phyloP scores from a whole-genome alignment of 2,797 vertebrate genomes.

The Protosalanx chinensis region DNA sequence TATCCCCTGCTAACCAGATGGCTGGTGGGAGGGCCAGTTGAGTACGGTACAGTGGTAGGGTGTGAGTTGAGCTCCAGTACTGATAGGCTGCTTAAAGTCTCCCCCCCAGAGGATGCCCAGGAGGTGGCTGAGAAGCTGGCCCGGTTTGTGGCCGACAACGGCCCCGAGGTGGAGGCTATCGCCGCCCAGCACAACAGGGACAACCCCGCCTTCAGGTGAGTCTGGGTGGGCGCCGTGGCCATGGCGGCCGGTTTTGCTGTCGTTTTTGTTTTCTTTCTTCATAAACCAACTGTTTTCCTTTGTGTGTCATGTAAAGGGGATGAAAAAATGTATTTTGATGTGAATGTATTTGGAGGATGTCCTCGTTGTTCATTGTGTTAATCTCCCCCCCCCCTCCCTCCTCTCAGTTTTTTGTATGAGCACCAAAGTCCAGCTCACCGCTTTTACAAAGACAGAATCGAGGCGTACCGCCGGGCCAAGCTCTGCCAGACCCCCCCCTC shows the following conservation, averaged over 20 bases:
- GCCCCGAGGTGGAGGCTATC: conserved; percentile 90
- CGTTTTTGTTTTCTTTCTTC: too few species aligned
- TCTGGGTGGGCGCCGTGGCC: not conserved
- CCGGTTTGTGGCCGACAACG: conserved; percentile 89
- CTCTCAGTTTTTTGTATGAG: conserved; percentile 87
- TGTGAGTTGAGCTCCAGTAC: conserved; percentile 92
- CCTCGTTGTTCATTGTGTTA: not conserved
- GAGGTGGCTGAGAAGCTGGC: conserved; percentile 90
- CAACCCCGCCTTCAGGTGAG: conserved; percentile 87
- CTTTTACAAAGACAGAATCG: conserved; percentile 86
- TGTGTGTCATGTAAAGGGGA: not conserved
- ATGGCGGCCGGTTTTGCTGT: too few species aligned
- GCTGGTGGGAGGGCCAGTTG: conserved; percentile 83
- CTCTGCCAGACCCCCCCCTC: conserved; percentile 39
- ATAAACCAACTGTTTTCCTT: not conserved
- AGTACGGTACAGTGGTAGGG: conserved; percentile 80
- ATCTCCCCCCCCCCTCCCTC: not conserved
- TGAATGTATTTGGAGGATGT: not conserved
- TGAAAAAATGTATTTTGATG: not conserved
- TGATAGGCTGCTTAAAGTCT: conserved; percentile 99
- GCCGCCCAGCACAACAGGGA: conserved; percentile 86
- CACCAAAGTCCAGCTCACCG: conserved; percentile 81
- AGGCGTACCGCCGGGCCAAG: conserved; percentile 77
- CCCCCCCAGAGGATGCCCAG: conserved; percentile 91
- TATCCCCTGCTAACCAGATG: conserved; percentile 82